These are phyloP conservation scores for Zophobas morio DNA, from an alignment of 1,140 invertebrate species.

Conservation along the genomic window DNA sequence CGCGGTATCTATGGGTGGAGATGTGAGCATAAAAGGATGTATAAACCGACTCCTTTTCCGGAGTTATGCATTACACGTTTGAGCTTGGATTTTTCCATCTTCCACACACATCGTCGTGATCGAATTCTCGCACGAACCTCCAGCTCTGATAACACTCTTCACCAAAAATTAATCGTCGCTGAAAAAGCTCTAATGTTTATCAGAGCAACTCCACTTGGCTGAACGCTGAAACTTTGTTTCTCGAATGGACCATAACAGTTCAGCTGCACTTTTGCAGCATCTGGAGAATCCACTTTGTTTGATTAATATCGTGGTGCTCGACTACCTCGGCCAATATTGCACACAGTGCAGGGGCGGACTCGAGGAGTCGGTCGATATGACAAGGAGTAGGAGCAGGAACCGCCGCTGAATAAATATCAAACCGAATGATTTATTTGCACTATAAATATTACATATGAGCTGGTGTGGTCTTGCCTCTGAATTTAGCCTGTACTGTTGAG, in stretches of 20 bases:
- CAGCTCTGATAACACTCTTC: neutral
- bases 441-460: conserved; percentile 48
- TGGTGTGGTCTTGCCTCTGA: conserved; percentile 30
- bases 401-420: conserved; percentile 45
- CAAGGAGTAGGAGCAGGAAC: conserved; percentile 40
- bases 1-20: conserved; percentile 31
- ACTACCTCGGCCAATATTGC: conserved; percentile 19
- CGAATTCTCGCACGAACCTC: conserved; percentile 15
- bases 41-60: conserved; percentile 44
- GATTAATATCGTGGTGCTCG: conserved; percentile 26
- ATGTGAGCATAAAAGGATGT: conserved; percentile 39
- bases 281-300: conserved; percentile 25
- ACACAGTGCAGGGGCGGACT: conserved; percentile 39
- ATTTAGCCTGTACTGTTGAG: conserved; percentile 36
- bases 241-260: neutral
- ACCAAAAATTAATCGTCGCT: conserved; percentile 8
- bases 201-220: neutral
- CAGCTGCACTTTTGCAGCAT: conserved; percentile 15
- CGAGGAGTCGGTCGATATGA: conserved; percentile 15
- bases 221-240: neutral
- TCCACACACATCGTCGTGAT: conserved; percentile 11
- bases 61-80: conserved; percentile 44
- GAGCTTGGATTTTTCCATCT: conserved; percentile 34
- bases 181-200: too few relatives aligned
- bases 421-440: conserved; percentile 47